Base-by-base conservation (phyloP, 2,797 vertebrate genomes). In the Emys orbicularis region DNA sequence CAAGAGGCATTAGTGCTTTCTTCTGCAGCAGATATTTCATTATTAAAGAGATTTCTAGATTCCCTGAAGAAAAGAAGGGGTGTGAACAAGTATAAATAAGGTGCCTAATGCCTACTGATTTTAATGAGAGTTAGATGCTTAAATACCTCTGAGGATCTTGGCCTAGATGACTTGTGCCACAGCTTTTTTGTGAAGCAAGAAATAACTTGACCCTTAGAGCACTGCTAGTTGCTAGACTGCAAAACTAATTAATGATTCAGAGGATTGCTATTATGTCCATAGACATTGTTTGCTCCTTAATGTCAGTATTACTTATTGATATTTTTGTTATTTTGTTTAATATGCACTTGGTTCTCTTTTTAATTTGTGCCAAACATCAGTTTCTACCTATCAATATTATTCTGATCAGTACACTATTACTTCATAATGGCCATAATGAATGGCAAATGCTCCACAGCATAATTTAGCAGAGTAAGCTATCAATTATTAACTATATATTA, bases 181-280 rank as follows among this genome's bases (percentile, higher is more conserved):
- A 56, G 81, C 15, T 29, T 90, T 44, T 83, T 88, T 47, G 47
- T 77, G 93, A 65, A 93, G 80, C 1, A 65, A 92, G 76, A 82
- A 44, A 61, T 79, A 90, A 86, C 34, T 92, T 81, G n/a, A 52
- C 77, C 41, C 79, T 88, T 90, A 52, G 77, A 95, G 50, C 84
- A 61, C 49, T 79, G 90, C 81, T 68, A 54, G 50, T 79, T 95
- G 59, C 89, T 88, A 96, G 91, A n/a, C 21, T 90, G 54, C 89
- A 85, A 52, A 93, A 91, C 19, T 8, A 84, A 89, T 59, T 23
- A 89, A 92, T 88, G 72, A 54, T 84, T 92, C 59, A 79, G n/a
- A 52, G 50, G 10, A 57, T 79, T 47, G 50, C 87, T 90, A 83
- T 61, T 93, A 88, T 57, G 16, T 68, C 34, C 16, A 37, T 19